Percentiles rank a stretch among this genome's conserved stretches.
Evolutionary conservation across 2,797 vertebrate genomes (phyloP).

Genomic region (Enteromius mattozi): DNA sequence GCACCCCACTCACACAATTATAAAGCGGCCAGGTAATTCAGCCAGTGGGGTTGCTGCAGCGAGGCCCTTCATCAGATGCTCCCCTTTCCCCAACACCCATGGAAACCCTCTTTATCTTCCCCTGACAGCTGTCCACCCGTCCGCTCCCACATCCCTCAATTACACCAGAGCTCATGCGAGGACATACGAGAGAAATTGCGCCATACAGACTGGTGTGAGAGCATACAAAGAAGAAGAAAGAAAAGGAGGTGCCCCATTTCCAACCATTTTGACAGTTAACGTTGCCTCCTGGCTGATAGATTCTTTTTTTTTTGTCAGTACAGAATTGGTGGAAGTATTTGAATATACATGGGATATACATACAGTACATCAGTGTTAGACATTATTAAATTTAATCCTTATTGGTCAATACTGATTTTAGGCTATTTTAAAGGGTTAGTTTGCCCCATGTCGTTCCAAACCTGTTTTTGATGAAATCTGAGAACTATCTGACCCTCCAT

Average conservation of each 20-base stretch:
- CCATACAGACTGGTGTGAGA: neutral
- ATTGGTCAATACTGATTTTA: neutral
- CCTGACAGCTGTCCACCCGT: slow-evolving; percentile 75
- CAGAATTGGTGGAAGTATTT: neutral
- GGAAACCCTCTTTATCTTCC: slow-evolving; percentile 83
- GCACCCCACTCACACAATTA: slow-evolving; percentile 82
- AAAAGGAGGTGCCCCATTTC: neutral
- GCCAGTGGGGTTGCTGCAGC: slow-evolving; percentile 76
- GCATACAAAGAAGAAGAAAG: slow-evolving; percentile 18
- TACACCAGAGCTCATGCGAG: slow-evolving; percentile 76
- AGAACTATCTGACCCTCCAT: no score
- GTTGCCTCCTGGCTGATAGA: neutral
- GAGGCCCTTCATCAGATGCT: slow-evolving; percentile 76
- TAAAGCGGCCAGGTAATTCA: slow-evolving; percentile 79
- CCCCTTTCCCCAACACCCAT: slow-evolving; percentile 69
- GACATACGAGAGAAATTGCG: slow-evolving; percentile 50
- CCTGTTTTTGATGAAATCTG: no score
- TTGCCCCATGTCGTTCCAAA: no score
- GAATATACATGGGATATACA: neutral
- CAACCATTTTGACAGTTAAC: neutral
- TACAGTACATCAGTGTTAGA: neutral
- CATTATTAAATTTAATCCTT: neutral
- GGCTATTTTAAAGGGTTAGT: no score
- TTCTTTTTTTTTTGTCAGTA: neutral
- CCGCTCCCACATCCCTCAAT: slow-evolving; percentile 76